Percentiles rank a stretch among this genome's conserved stretches.
These are phyloP conservation scores for Ceuthmochares aereus DNA, from an alignment of 2,113 vertebrate species.

Conservation along the genomic window DNA sequence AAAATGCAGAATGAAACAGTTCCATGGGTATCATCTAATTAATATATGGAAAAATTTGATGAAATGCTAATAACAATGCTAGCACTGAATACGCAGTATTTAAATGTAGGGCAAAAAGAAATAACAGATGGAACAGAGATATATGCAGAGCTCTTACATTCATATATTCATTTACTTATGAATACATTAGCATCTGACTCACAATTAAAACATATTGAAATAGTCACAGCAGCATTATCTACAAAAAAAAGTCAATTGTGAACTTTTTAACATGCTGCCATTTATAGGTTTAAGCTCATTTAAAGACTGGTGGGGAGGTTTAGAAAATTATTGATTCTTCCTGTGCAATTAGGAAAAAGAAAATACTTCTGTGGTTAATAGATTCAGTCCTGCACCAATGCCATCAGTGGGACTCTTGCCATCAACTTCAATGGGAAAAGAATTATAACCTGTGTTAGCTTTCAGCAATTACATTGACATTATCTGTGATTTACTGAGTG, in stretches of 20 bases:
- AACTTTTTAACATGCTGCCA: background rate
- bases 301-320: background rate
- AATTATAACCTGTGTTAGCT: slow-evolving; percentile 41
- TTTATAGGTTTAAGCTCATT: background rate
- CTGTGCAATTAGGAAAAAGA: background rate
- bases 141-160: background rate
- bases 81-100: slow-evolving; percentile 4
- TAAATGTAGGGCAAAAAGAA: slow-evolving; percentile 44
- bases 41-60: background rate
- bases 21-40: background rate
- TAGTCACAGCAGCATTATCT: background rate
- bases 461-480: slow-evolving; percentile 62
- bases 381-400: background rate
- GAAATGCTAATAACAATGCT: slow-evolving; percentile 62
- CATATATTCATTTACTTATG: slow-evolving; percentile 25
- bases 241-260: background rate
- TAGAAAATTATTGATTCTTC: background rate
- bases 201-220: slow-evolving; percentile 23
- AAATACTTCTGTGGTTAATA: background rate
- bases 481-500: slow-evolving; percentile 67
- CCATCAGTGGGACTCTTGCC: background rate
- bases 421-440: slow-evolving; percentile 40
- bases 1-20: background rate
- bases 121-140: slow-evolving; percentile 49
- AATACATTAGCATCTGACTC: slow-evolving; percentile 8